phyloP scores from a whole-genome alignment of 2,888 invertebrate species.

The Pollenia amentaria region DNA sequence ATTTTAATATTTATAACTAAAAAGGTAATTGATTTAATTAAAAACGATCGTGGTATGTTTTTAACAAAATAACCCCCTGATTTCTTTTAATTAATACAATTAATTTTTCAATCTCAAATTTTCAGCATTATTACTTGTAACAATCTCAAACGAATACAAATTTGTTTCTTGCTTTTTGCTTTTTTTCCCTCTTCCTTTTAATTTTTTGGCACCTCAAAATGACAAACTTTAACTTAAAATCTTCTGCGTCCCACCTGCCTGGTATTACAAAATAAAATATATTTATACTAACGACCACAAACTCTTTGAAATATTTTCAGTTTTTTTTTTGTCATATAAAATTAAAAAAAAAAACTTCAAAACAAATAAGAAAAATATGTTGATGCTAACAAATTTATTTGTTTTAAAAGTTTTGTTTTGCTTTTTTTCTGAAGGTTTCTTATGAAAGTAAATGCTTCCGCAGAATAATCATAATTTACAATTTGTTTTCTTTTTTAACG shows the following conservation, averaged over 20 bases:
- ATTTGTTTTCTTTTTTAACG: constrained; percentile 62
- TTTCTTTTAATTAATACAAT: no score
- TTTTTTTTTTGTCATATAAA: constrained; percentile 13
- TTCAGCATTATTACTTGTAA: no score
- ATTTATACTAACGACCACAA: constrained; percentile 17
- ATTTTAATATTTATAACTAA: no score
- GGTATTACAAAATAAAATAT: constrained; percentile 1
- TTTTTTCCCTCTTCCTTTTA: not conserved
- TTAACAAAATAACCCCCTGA: no score
- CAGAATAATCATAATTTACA: constrained; percentile 70
- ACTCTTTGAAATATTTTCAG: not conserved
- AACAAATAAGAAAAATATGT: constrained; percentile 36
- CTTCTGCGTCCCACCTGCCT: not conserved
- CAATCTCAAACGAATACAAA: no score
- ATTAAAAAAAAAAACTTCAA: not conserved
- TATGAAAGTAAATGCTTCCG: constrained; percentile 42
- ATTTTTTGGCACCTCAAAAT: not conserved
- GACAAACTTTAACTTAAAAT: constrained; percentile 17
- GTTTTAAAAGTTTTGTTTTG: not conserved
- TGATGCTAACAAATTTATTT: constrained; percentile 49
- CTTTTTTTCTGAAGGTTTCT: constrained; percentile 8
- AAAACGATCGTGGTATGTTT: no score
- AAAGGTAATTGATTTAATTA: no score
- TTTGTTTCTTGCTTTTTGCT: no score
- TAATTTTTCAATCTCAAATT: no score